phyloP scores from a whole-genome alignment of 2,113 vertebrate genomes.

The Calonectris borealis region DNA sequence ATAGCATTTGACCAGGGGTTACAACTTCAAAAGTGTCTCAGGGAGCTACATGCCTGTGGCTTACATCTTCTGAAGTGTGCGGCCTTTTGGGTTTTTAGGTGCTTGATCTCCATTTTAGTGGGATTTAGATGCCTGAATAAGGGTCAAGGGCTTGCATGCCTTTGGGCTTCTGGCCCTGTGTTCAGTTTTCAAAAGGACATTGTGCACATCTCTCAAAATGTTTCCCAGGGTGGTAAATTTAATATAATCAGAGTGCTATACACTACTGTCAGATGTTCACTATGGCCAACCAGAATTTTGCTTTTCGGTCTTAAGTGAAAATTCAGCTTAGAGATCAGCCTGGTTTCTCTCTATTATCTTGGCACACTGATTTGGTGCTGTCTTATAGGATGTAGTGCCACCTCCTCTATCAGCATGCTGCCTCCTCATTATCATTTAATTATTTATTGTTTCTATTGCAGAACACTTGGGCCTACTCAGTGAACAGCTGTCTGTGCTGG shows the following conservation, averaged over 20 bases:
- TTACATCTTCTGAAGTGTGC: slow-evolving; percentile 40
- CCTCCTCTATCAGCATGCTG: slow-evolving; percentile 54
- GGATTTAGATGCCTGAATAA: slow-evolving; percentile 42
- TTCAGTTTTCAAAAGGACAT: slow-evolving; percentile 3
- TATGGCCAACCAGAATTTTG: not conserved
- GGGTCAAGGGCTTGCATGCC: slow-evolving; percentile 31
- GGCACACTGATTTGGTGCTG: slow-evolving; percentile 25
- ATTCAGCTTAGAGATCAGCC: slow-evolving; percentile 11
- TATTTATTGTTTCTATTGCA: slow-evolving; percentile 63
- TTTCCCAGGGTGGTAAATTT: not conserved
- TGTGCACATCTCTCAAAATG: not conserved
- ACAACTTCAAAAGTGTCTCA: slow-evolving; percentile 16
- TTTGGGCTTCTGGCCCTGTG: not conserved
- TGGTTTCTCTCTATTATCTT: slow-evolving; percentile 35
- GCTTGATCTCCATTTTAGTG: slow-evolving; percentile 39
- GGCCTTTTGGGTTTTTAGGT: slow-evolving; percentile 31
- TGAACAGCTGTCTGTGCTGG: slow-evolving; percentile 61
- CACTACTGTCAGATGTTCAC: not conserved
- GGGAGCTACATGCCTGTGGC: slow-evolving; percentile 10
- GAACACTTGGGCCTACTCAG: slow-evolving; percentile 58
- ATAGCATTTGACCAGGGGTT: slow-evolving; percentile 59
- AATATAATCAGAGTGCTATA: not conserved
- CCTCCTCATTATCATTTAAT: slow-evolving; percentile 66
- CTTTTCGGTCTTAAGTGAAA: slow-evolving; percentile 3
- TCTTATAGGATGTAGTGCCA: slow-evolving; percentile 62